These are phyloP conservation scores for Callopanchax toddi DNA, from an alignment of 2,113 vertebrate genomes.

Conservation along the genomic window DNA sequence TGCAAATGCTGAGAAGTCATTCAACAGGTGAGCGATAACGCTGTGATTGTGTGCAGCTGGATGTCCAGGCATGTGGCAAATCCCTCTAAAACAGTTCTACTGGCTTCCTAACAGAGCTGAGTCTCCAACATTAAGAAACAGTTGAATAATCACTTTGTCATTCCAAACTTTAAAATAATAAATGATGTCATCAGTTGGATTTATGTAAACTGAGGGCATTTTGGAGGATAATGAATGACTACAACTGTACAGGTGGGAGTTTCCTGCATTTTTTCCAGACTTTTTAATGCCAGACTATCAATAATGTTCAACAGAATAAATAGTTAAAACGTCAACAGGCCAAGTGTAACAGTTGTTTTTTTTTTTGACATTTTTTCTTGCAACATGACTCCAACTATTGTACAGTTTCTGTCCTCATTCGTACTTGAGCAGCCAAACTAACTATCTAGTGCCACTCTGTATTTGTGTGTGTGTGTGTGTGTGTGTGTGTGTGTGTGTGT, in stretches of 20 bases:
- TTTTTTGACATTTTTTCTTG: background rate
- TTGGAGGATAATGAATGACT: too few relatives aligned
- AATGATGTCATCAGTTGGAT: background rate
- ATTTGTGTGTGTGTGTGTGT: conserved; percentile 27
- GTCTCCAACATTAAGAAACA: background rate
- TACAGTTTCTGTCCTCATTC: conserved; percentile 44
- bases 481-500: conserved; percentile 24
- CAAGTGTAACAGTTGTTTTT: too few relatives aligned
- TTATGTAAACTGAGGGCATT: too few relatives aligned
- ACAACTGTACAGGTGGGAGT: too few relatives aligned
- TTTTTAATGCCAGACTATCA: conserved; percentile 34
- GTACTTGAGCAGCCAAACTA: conserved; percentile 48
- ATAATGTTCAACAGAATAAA: conserved; percentile 37
- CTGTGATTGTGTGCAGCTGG: conserved; percentile 33
- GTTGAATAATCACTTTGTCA: too few relatives aligned
- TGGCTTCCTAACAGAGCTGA: background rate
- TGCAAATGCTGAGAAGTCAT: conserved; percentile 15
- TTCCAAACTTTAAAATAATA: background rate
- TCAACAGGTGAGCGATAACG: conserved; percentile 32
- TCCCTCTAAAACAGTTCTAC: background rate
- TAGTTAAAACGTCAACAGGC: conserved; percentile 1
- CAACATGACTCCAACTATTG: conserved; percentile 47
- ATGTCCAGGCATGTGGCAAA: conserved; percentile 5
- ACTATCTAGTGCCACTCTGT: conserved; percentile 22
- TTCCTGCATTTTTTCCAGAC: too few relatives aligned